phyloP scores from a whole-genome alignment of 1,140 invertebrate genomes.

The Drosophila kurseongensis region DNA sequence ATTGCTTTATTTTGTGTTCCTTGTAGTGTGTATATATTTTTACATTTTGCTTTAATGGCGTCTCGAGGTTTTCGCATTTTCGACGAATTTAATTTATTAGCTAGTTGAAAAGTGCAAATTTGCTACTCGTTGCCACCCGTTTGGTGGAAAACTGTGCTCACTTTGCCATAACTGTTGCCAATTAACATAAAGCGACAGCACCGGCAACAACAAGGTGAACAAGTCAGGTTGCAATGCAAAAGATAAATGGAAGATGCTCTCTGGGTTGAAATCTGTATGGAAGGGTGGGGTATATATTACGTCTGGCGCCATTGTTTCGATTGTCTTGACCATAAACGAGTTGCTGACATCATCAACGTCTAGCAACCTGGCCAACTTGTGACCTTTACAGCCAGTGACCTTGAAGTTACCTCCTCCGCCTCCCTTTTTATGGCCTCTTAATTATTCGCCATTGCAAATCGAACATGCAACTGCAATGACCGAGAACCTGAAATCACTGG shows the following conservation, averaged over 20 bases:
- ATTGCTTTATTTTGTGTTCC: constrained; percentile 12
- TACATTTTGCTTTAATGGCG: constrained; percentile 38
- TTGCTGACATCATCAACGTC: constrained; percentile 60
- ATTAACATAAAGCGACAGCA: constrained; percentile 67
- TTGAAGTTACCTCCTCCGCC: constrained; percentile 26
- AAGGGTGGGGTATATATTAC: constrained; percentile 4
- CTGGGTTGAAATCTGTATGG: constrained; percentile 14
- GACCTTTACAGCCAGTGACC: constrained; percentile 70
- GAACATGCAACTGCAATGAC: constrained; percentile 34
- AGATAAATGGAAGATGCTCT: constrained; percentile 75
- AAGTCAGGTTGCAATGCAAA: constrained; percentile 63
- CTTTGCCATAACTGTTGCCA: constrained; percentile 62
- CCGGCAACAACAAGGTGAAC: constrained; percentile 63
- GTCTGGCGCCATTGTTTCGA: constrained; percentile 64
- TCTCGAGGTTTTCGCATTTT: constrained; percentile 36
- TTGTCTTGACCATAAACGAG: constrained; percentile 54
- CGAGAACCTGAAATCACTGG: constrained; percentile 12
- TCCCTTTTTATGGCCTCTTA: constrained; percentile 57
- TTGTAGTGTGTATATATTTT: constrained; percentile 4
- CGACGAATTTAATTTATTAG: constrained; percentile 71
- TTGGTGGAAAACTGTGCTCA: constrained; percentile 56
- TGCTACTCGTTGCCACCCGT: constrained; percentile 42
- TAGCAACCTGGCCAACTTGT: constrained; percentile 52
- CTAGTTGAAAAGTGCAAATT: constrained; percentile 64
- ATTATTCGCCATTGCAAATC: constrained; percentile 45